phyloP scores from a whole-genome alignment of 2,888 invertebrate genomes.

The Reticulitermes lucifugus region DNA sequence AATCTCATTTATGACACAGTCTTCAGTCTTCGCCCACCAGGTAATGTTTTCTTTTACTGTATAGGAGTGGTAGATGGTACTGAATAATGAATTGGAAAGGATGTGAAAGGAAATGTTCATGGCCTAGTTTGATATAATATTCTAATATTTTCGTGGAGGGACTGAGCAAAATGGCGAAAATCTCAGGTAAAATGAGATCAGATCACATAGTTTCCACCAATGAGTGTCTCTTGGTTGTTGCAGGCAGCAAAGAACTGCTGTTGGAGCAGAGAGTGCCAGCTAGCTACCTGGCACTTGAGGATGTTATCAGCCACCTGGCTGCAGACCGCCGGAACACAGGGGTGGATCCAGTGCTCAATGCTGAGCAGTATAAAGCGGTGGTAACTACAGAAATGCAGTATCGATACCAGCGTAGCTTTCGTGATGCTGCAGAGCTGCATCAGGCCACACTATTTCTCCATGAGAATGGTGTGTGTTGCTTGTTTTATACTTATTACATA shows the following conservation, averaged over 20 bases:
- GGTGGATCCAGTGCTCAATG: conserved; percentile 84
- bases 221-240: background rate
- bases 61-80: too few species aligned
- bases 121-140: too few species aligned
- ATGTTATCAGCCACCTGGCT: conserved; percentile 87
- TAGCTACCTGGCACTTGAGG: conserved; percentile 94
- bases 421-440: conserved; percentile 91
- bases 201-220: too few species aligned
- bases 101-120: too few species aligned
- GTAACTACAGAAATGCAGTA: conserved; percentile 72
- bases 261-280: conserved; percentile 96
- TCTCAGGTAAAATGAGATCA: too few species aligned
- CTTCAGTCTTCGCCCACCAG: conserved; percentile 90
- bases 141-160: too few species aligned
- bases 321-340: conserved; percentile 76
- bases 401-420: conserved; percentile 77
- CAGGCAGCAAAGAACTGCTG: conserved; percentile 88
- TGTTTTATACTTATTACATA: background rate
- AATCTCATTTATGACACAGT: conserved; percentile 95
- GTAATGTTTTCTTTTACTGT: conserved; percentile 62
- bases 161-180: too few species aligned
- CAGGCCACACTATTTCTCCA: conserved; percentile 98
- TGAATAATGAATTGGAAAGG: too few species aligned
- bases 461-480: conserved; percentile 81
- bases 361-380: conserved; percentile 78